These are phyloP conservation scores for Selene dorsalis DNA, from an alignment of 2,797 vertebrate genomes.

Conservation along the genomic window DNA sequence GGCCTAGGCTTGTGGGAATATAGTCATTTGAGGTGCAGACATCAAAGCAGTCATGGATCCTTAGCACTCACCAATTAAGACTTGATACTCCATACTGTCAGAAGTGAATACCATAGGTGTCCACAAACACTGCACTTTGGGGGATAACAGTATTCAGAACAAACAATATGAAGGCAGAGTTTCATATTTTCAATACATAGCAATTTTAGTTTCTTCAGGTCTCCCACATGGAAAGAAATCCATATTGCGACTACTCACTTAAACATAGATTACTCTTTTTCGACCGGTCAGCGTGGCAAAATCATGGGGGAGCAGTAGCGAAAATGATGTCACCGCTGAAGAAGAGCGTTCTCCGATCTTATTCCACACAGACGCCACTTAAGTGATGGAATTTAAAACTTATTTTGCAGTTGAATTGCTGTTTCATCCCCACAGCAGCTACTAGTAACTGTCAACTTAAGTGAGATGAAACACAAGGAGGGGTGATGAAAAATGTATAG, in stretches of 20 bases:
- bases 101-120: neutral
- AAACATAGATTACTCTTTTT: conserved; percentile 8
- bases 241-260: conserved; percentile 5
- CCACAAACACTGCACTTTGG: neutral
- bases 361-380: neutral
- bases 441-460: conserved; percentile 59
- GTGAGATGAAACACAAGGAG: conserved; percentile 53
- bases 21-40: conserved; percentile 25
- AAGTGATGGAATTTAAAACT: conserved; percentile 57
- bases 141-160: conserved; percentile 7
- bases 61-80: conserved; percentile 25
- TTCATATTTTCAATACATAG: neutral
- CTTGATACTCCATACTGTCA: conserved; percentile 2
- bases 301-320: neutral
- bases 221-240: conserved; percentile 3
- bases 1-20: conserved; percentile 25
- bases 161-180: neutral
- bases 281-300: neutral
- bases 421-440: conserved; percentile 52
- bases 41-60: conserved; percentile 3
- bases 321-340: conserved; percentile 37
- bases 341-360: conserved; percentile 10
- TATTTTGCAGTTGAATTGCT: conserved; percentile 60
- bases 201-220: neutral
- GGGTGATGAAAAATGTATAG: conserved; percentile 63